Conservation (phyloP, 2,113 vertebrate genomes). For the Turdus rufiventris region DNA sequence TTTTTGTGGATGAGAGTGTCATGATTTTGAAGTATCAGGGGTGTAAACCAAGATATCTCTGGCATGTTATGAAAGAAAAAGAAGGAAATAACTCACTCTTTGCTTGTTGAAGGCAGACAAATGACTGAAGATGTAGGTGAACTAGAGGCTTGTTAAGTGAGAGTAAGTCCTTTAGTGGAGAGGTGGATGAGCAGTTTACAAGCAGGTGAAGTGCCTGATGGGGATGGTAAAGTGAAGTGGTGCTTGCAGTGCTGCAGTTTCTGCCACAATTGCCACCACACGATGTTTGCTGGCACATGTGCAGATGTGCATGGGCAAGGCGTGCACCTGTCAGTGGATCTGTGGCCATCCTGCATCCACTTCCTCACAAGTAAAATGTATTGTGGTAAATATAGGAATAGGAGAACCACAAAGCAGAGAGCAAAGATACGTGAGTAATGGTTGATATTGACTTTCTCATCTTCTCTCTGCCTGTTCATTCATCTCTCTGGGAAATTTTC, state of each 20-base stretch:
- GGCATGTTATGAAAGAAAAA: not conserved
- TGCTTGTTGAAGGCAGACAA: not conserved
- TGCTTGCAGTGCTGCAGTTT: not conserved
- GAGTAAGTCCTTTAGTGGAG: not conserved
- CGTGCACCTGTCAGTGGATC: accelerated
- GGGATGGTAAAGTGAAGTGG: not conserved
- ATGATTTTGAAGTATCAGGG: constrained; percentile 4
- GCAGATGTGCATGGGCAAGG: not conserved
- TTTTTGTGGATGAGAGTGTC: not conserved
- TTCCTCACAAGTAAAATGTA: not conserved
- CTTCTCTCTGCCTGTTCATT: not conserved
- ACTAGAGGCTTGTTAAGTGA: not conserved
- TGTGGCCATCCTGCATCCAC: not conserved
- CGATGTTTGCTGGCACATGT: accelerated
- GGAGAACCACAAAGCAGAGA: not conserved
- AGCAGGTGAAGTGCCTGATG: not conserved
- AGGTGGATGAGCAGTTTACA: not conserved
- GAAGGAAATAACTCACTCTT: not conserved
- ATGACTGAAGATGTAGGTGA: not conserved
- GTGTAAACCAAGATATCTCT: constrained; percentile 12
- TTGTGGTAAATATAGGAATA: not conserved
- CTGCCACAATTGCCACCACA: not conserved
- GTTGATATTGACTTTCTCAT: constrained; percentile 27
- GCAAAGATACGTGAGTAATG: not conserved
- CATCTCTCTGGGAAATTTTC: constrained; percentile 1